Evolutionary conservation across 2,888 invertebrate genomes (phyloP).

Genomic region (Iselma pallidipennis): DNA sequence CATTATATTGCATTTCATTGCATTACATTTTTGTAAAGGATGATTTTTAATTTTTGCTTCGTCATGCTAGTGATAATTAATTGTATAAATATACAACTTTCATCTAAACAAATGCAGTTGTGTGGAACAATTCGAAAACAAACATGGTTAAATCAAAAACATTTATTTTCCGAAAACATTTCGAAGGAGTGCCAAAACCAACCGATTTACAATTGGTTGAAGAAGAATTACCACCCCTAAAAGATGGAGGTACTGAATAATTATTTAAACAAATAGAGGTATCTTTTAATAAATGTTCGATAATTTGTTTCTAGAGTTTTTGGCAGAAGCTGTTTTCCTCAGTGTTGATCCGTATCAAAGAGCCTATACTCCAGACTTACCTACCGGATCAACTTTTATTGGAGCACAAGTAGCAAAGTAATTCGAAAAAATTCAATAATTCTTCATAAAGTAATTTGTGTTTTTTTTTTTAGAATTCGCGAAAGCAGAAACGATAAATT

Average conservation of each 20-base stretch:
- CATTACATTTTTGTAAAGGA: too few species aligned
- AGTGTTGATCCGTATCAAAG: conserved; percentile 78
- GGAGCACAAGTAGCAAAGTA: conserved; percentile 74
- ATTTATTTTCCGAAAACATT: too few species aligned
- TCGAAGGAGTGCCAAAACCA: too few species aligned
- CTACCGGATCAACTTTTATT: conserved; percentile 68
- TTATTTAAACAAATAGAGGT: conserved; percentile 48
- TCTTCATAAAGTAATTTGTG: neutral
- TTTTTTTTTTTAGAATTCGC: conserved; percentile 61
- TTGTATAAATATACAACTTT: too few species aligned
- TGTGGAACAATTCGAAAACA: too few species aligned
- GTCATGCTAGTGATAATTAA: too few species aligned
- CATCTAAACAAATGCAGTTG: too few species aligned
- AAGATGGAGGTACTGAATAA: conserved; percentile 69
- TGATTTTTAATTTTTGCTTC: too few species aligned
- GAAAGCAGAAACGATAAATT: conserved; percentile 66
- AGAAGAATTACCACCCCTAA: conserved; percentile 65
- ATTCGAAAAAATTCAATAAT: conserved; percentile 14
- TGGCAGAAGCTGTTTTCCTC: conserved; percentile 68
- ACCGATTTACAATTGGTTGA: too few species aligned
- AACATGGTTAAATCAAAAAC: too few species aligned
- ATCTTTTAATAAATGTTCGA: neutral
- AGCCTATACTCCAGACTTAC: conserved; percentile 59
- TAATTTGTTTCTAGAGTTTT: conserved; percentile 60
- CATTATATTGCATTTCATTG: too few species aligned